These are phyloP conservation scores for Euplexia lucipara DNA, from an alignment of 2,888 invertebrate genomes.

Conservation along the genomic window DNA sequence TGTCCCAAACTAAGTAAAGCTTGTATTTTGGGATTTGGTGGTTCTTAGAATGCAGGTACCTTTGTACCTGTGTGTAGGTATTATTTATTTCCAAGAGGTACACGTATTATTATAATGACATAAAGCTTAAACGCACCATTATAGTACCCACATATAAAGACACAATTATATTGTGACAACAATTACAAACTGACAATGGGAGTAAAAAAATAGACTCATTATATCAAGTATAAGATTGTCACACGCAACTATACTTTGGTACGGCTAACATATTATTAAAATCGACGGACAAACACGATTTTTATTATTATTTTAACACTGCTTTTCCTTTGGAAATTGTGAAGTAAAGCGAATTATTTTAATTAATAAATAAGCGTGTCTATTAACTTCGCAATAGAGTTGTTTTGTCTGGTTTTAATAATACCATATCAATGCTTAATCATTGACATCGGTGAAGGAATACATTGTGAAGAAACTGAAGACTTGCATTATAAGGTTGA, in stretches of 20 bases:
- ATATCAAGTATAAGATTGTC: neutral
- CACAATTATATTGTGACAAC: conserved; percentile 51
- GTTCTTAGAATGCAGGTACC: no score
- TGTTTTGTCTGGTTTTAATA: neutral
- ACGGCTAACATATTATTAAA: conserved; percentile 41
- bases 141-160: neutral
- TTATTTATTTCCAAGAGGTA: conserved; percentile 9
- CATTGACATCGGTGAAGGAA: no score
- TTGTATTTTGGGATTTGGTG: no score
- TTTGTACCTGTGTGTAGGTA: no score
- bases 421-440: no score
- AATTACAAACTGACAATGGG: conserved; percentile 55
- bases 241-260: conserved; percentile 40
- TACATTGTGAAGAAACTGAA: no score
- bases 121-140: conserved; percentile 27
- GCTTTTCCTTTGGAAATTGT: neutral
- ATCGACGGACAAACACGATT: neutral
- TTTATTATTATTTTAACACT: neutral
- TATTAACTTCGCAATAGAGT: no score
- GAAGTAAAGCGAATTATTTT: neutral
- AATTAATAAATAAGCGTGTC: conserved; percentile 9
- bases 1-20: no score
- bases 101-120: conserved; percentile 21
- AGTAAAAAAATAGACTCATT: conserved; percentile 48
- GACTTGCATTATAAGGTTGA: no score